A percentile compares a stretch with the other conserved stretches of the same genome.
Evolutionary conservation across 2,113 vertebrate genomes (phyloP).

Genomic region (Ameiurus melas): DNA sequence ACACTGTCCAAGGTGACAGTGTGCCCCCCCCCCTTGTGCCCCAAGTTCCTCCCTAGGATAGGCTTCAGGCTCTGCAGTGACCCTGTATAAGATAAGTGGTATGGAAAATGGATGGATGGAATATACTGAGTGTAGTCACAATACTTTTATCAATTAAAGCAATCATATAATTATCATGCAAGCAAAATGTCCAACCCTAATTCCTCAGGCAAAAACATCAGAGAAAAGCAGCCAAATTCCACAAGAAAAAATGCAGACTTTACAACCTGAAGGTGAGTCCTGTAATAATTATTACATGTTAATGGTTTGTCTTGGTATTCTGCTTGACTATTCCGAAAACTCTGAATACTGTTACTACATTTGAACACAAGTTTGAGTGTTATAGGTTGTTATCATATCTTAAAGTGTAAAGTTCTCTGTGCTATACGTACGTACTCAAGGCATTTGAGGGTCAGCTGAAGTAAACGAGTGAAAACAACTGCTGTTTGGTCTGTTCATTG

Average conservation of each 20-base stretch:
- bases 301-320: neutral
- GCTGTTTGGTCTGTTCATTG: slow-evolving; percentile 10
- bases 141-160: neutral
- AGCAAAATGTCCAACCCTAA: neutral
- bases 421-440: neutral
- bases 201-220: neutral
- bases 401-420: neutral
- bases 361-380: neutral
- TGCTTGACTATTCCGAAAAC: neutral
- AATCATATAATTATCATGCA: neutral
- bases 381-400: neutral
- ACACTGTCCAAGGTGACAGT: too few species aligned
- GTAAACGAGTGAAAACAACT: neutral
- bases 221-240: neutral
- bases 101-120: too few species aligned
- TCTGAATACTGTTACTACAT: neutral
- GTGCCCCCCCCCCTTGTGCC: too few species aligned
- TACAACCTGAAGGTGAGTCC: neutral
- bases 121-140: neutral
- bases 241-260: neutral
- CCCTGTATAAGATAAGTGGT: too few species aligned
- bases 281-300: neutral
- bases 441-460: neutral
- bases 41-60: too few species aligned
- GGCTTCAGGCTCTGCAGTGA: too few species aligned